These are phyloP conservation scores for Drosophila repleta DNA, from an alignment of 1,140 invertebrate species.

Conservation along the genomic window DNA sequence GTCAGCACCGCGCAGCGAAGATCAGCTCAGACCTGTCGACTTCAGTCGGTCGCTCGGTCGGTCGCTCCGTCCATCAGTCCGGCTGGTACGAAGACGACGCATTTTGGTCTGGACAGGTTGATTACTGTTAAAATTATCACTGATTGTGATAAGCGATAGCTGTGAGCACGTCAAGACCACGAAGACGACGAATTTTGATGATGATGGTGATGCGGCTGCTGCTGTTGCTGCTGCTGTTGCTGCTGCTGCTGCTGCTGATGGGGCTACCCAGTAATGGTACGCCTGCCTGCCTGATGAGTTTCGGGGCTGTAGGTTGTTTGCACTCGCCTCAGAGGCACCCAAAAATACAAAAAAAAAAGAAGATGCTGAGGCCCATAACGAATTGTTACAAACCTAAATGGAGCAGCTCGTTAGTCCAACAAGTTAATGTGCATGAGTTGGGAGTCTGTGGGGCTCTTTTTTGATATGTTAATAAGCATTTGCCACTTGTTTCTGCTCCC, in stretches of 20 bases:
- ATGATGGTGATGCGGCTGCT: slow-evolving; percentile 47
- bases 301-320: slow-evolving; percentile 56
- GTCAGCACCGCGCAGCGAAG: background rate
- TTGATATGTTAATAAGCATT: slow-evolving; percentile 81
- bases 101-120: slow-evolving; percentile 73
- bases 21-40: slow-evolving; percentile 1
- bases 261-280: slow-evolving; percentile 18
- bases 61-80: slow-evolving; percentile 19
- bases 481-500: slow-evolving; percentile 69
- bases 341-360: background rate
- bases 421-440: slow-evolving; percentile 67
- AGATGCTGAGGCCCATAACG: slow-evolving; percentile 62
- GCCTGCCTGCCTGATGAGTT: slow-evolving; percentile 21
- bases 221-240: slow-evolving; percentile 32
- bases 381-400: slow-evolving; percentile 81
- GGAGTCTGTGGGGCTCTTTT: slow-evolving; percentile 42
- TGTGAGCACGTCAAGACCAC: slow-evolving; percentile 67
- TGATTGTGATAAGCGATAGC: slow-evolving; percentile 83
- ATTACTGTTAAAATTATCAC: slow-evolving; percentile 83
- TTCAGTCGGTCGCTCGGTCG: background rate
- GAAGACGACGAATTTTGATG: slow-evolving; percentile 52
- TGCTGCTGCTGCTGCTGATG: slow-evolving; percentile 34
- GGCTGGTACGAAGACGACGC: slow-evolving; percentile 23
- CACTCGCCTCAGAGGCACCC: slow-evolving; percentile 11
- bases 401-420: slow-evolving; percentile 78